Conservation (phyloP, 2,113 vertebrate genomes). For the Hylia prasina region DNA sequence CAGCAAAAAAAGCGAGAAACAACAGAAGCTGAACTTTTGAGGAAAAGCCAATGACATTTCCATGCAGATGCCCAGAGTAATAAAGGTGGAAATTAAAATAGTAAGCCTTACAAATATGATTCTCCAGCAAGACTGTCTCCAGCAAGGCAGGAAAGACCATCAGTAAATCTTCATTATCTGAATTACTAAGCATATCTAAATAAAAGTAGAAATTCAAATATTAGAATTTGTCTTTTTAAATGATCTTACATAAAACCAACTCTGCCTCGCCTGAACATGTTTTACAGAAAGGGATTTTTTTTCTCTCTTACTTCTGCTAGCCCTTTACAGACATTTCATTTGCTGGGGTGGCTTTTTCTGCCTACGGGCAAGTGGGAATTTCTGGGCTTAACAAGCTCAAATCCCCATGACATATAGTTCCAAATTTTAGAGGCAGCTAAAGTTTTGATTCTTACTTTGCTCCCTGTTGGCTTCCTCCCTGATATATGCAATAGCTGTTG, state of each 20-base stretch:
- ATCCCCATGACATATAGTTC: slow-evolving; percentile 42
- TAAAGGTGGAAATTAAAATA: slow-evolving; percentile 37
- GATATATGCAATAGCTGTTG: slow-evolving; percentile 6
- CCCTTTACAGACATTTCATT: slow-evolving; percentile 25
- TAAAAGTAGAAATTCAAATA: slow-evolving; percentile 55
- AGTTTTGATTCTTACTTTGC: slow-evolving; percentile 24
- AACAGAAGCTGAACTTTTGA: slow-evolving; percentile 33
- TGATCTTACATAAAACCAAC: neutral
- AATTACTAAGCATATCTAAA: slow-evolving; percentile 46
- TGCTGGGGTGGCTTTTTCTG: neutral
- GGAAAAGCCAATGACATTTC: neutral
- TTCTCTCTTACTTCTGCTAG: neutral
- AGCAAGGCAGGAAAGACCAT: slow-evolving; percentile 39
- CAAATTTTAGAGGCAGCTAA: slow-evolving; percentile 40
- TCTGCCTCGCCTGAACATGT: neutral
- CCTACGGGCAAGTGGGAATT: slow-evolving; percentile 26
- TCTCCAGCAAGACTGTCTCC: slow-evolving; percentile 44
- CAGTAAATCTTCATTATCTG: slow-evolving; percentile 56
- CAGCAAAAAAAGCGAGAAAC: neutral
- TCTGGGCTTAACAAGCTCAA: slow-evolving; percentile 48
- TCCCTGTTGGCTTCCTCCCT: slow-evolving; percentile 52
- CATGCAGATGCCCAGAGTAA: slow-evolving; percentile 17
- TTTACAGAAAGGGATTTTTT: neutral
- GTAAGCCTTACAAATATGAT: slow-evolving; percentile 48
- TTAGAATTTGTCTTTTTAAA: slow-evolving; percentile 26